Conservation (phyloP, 2,113 vertebrate species). For the Hippocampus comes region DNA sequence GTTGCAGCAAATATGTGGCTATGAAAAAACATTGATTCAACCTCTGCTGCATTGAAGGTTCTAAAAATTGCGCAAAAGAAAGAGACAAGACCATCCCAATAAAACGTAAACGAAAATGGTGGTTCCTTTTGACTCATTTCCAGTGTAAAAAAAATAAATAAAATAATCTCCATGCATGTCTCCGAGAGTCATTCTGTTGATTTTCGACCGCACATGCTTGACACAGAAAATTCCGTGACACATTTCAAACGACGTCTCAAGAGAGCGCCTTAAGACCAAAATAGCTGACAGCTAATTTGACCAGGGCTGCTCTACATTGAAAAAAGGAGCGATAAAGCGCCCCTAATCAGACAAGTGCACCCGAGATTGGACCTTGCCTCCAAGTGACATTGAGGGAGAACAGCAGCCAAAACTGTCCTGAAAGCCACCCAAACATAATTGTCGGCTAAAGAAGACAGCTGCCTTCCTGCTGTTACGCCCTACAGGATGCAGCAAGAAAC, state of each 20-base stretch:
- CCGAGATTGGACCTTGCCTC: slow-evolving; percentile 8
- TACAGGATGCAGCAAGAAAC: not conserved
- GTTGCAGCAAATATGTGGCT: not conserved
- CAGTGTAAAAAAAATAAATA: not conserved
- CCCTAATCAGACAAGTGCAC: slow-evolving; percentile 4
- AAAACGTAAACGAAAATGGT: not conserved
- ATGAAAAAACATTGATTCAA: not conserved
- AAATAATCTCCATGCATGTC: not conserved
- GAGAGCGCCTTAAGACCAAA: slow-evolving; percentile 50
- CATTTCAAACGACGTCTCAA: slow-evolving; percentile 48
- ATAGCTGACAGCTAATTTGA: slow-evolving; percentile 41
- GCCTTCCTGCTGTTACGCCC: not conserved
- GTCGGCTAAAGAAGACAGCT: not conserved
- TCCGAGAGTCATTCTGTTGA: slow-evolving; percentile 11
- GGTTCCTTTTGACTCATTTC: not conserved
- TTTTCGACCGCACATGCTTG: slow-evolving; percentile 29
- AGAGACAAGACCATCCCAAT: not conserved
- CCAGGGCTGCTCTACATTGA: slow-evolving; percentile 50
- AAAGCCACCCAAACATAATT: not conserved
- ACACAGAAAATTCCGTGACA: slow-evolving; percentile 66
- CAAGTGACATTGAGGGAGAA: slow-evolving; percentile 29
- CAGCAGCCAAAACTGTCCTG: not conserved
- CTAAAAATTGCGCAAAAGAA: not conserved
- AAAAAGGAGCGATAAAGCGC: slow-evolving; percentile 18
- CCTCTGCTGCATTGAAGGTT: not conserved